phyloP scores from a whole-genome alignment of 2,888 invertebrate genomes.

The Argyresthia albistria region DNA sequence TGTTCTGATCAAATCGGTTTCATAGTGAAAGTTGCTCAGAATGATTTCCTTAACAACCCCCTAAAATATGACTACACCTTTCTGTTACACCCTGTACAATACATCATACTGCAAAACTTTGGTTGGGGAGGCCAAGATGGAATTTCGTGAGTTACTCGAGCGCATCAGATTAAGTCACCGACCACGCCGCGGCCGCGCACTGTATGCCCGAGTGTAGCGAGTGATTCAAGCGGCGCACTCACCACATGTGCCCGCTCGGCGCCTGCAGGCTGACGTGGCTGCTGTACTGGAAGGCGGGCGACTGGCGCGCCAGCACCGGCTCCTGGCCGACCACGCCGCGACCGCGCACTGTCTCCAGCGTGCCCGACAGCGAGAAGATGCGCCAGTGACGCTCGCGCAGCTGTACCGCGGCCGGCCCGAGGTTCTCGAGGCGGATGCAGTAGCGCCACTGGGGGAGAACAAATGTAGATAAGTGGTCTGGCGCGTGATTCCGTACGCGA shows the following conservation, averaged over 20 bases:
- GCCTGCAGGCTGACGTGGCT: slow-evolving; percentile 98
- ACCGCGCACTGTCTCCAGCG: slow-evolving; percentile 94
- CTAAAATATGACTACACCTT: too few relatives aligned
- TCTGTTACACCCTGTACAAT: neutral
- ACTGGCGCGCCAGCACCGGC: slow-evolving; percentile 87
- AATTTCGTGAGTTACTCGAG: too few relatives aligned
- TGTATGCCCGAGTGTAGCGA: slow-evolving; percentile 48
- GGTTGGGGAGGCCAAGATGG: too few relatives aligned
- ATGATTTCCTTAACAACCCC: too few relatives aligned
- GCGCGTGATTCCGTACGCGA: too few relatives aligned
- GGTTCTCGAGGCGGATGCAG: slow-evolving; percentile 96
- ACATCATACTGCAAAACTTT: too few relatives aligned
- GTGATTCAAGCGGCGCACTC: slow-evolving; percentile 20
- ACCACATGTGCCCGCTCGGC: slow-evolving; percentile 99
- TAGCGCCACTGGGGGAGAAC: slow-evolving; percentile 84
- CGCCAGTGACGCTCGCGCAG: slow-evolving; percentile 98
- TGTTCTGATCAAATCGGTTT: too few relatives aligned
- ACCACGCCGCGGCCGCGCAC: slow-evolving; percentile 96
- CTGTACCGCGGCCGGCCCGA: slow-evolving; percentile 91
- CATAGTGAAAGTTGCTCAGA: too few relatives aligned
- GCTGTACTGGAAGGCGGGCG: slow-evolving; percentile 98
- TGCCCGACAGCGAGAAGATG: slow-evolving; percentile 94
- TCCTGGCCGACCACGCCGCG: slow-evolving; percentile 99
- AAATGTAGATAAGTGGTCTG: too few relatives aligned
- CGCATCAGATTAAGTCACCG: slow-evolving; percentile 97